phyloP scores from a whole-genome alignment of 1,140 invertebrate genomes.

The Steinernema feltiae region DNA sequence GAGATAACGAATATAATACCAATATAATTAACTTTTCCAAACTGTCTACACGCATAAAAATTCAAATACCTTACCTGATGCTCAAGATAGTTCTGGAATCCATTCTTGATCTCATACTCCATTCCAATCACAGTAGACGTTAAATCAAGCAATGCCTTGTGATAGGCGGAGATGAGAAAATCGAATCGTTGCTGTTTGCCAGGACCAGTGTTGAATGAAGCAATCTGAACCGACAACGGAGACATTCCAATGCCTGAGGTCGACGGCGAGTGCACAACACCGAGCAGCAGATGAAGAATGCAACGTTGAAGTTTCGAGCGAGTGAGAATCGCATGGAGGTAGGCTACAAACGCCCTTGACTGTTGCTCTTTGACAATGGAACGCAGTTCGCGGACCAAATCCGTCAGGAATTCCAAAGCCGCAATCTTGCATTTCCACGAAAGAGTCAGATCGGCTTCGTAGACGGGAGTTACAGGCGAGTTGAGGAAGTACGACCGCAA shows the following conservation, averaged over 20 bases:
- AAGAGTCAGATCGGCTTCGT: conserved; percentile 40
- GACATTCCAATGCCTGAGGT: neutral
- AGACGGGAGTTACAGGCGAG: conserved; percentile 51
- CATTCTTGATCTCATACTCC: conserved; percentile 66
- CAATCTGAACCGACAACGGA: conserved; percentile 77
- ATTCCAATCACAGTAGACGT: conserved; percentile 71
- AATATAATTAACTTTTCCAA: neutral
- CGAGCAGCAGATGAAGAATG: conserved; percentile 75
- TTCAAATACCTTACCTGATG: conserved; percentile 26
- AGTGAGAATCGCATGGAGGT: conserved; percentile 73
- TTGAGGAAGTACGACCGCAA: conserved; percentile 56
- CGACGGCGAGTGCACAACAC: conserved; percentile 69
- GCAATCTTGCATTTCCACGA: conserved; percentile 56
- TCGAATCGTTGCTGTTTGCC: conserved; percentile 34
- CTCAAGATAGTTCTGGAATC: conserved; percentile 38
- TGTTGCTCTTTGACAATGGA: conserved; percentile 71
- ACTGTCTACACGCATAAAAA: neutral
- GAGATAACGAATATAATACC: conserved; percentile 4
- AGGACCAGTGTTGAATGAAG: conserved; percentile 71
- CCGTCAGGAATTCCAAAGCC: conserved; percentile 70
- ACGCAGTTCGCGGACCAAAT: conserved; percentile 72
- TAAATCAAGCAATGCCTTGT: conserved; percentile 71
- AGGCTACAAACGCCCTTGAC: conserved; percentile 74
- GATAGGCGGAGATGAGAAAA: conserved; percentile 63
- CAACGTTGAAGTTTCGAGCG: conserved; percentile 82